phyloP scores from a whole-genome alignment of 2,888 invertebrate genomes.

The Drosophila niveifrons region DNA sequence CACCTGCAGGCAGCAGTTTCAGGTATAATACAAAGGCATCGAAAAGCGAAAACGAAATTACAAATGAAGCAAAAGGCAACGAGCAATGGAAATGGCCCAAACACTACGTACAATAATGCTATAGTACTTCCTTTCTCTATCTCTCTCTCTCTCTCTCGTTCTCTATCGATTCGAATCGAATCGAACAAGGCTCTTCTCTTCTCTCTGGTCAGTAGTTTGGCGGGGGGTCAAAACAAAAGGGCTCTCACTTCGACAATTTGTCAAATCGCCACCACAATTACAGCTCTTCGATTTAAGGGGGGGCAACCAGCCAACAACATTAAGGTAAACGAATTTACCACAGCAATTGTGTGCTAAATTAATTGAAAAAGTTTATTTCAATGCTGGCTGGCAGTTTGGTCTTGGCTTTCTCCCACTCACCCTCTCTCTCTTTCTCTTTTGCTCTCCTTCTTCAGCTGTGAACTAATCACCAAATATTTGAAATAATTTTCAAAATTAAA shows the following conservation, averaged over 20 bases:
- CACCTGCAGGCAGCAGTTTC: conserved; percentile 62
- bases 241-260: conserved; percentile 71
- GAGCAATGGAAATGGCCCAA: conserved; percentile 2
- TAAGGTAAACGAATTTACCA: conserved; percentile 62
- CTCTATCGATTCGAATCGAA: no score
- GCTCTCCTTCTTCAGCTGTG: not conserved
- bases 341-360: conserved; percentile 67
- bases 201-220: conserved; percentile 11
- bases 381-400: conserved; percentile 29
- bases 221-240: conserved; percentile 60
- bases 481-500: conserved; percentile 68
- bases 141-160: not conserved
- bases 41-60: conserved; percentile 53
- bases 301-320: conserved; percentile 25
- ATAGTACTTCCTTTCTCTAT: not conserved
- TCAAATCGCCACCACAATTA: conserved; percentile 78
- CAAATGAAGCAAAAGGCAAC: conserved; percentile 51
- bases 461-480: conserved; percentile 74
- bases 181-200: conserved; percentile 6
- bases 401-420: not conserved
- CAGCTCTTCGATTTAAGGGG: conserved; percentile 47
- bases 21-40: conserved; percentile 22
- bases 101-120: not conserved
- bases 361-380: conserved; percentile 75
- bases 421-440: not conserved